Evolutionary conservation across 2,113 vertebrate genomes (phyloP).

Genomic region (Lonchura striata): DNA sequence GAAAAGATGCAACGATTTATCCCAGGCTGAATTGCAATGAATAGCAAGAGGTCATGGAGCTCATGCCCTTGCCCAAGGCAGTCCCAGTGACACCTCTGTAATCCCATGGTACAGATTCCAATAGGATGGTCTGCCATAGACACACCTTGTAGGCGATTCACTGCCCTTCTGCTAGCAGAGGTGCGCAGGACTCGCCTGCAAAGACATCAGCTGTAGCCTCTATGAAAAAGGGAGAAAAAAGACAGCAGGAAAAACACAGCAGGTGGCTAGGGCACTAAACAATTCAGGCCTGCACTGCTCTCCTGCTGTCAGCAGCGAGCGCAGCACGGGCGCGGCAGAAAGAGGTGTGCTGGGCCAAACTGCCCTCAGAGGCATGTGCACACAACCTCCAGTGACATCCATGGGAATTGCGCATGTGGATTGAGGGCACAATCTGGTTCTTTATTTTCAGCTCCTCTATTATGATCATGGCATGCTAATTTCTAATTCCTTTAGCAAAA

Average conservation of each 20-base stretch:
- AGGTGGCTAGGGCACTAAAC: background rate
- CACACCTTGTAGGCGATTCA: background rate
- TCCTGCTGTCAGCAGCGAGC: background rate
- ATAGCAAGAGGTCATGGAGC: background rate
- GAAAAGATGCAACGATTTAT: background rate
- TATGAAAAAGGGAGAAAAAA: background rate
- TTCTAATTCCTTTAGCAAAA: conserved; percentile 49
- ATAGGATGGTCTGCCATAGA: accelerated
- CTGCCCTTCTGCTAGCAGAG: background rate
- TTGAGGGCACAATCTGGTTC: conserved; percentile 48
- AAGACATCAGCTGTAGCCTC: background rate
- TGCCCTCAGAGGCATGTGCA: background rate
- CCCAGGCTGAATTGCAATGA: background rate
- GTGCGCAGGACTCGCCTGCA: background rate
- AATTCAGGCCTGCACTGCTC: background rate
- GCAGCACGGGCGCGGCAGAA: accelerated
- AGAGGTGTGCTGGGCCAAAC: background rate
- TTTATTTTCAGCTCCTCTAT: conserved; percentile 27
- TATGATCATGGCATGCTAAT: conserved; percentile 29
- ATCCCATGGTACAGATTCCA: background rate
- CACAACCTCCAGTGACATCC: conserved; percentile 4
- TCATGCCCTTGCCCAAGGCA: background rate
- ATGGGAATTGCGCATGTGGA: background rate
- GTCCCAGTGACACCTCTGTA: background rate
- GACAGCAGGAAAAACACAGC: background rate